Base-by-base conservation (phyloP, 2,888 invertebrate genomes). In the Phania funesta region DNA sequence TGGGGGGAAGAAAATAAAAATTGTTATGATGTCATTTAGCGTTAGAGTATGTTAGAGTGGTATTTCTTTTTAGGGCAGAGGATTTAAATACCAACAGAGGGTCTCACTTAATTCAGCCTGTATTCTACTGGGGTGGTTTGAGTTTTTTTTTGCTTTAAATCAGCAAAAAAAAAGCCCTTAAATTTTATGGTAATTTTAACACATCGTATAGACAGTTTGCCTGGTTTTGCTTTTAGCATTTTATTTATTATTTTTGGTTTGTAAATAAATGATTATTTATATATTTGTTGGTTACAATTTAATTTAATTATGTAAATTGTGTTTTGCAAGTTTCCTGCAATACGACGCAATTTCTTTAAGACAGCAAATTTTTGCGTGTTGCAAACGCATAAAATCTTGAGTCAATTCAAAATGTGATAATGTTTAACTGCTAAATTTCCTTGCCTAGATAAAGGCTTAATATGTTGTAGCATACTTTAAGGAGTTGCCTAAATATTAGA, bases 1-100 rank as follows among this genome's bases (percentile, higher is more conserved):
- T n/a, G n/a, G n/a, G n/a, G n/a, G 32, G 41, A 67, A 52, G 20
- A 52, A 56, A 29, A 52, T 54, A 54, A 22, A 67, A 80, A 81
- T 65, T 81, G 54, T 62, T n/a, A n/a, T 81, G 81, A 77, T 81
- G 81, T 81, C 81, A 81, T 77, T 54, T 77, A 62, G 29, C 32
- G 26, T 48, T 29, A n/a, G 5, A 56, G 58, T 71, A 71, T 13
- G n/a, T n/a, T 56, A 26, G 44, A 50, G 11, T 26, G 8, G 13
- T 50, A 20, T 29, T 7, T 46, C 38, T 62, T 11, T 13, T 38
- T 20, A 38, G 60, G 44, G 48, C 3, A 7, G n/a, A n/a, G 8
- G 22, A 2, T n/a, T 38, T 38, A 67, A 6, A 18, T n/a, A 4
- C 11, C 20, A 20, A 3, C 11, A 38, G n/a, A 22, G 3, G 11